Conservation (phyloP, 2,888 invertebrate genomes). For the Drosophila acutilabella region DNA sequence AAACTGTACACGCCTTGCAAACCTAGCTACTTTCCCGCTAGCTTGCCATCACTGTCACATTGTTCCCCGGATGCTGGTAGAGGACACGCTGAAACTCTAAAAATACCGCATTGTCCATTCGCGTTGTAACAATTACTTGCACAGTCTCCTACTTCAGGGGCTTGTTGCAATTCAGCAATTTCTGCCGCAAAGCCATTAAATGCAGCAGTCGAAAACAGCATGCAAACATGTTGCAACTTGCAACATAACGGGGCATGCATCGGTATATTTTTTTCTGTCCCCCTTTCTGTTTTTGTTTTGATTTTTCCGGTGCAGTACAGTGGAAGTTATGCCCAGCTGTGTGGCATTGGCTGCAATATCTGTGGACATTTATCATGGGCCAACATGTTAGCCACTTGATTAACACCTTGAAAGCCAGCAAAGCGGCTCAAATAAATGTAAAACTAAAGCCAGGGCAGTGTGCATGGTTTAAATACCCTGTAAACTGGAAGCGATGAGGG, state of each 20-base stretch:
- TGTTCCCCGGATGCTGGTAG: slow-evolving; percentile 1
- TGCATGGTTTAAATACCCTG: slow-evolving; percentile 9
- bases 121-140: slow-evolving; percentile 75
- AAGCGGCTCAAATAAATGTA: slow-evolving; percentile 54
- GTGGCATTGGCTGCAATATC: slow-evolving; percentile 1
- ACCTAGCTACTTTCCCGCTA: neutral
- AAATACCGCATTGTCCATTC: slow-evolving; percentile 63
- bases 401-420: slow-evolving; percentile 65
- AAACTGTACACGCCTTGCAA: too few species aligned
- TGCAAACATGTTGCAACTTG: slow-evolving; percentile 17
- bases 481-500: neutral
- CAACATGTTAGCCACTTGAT: slow-evolving; percentile 70
- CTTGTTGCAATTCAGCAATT: slow-evolving; percentile 15
- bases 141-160: slow-evolving; percentile 34
- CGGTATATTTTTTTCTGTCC: neutral
- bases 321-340: neutral
- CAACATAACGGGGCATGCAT: slow-evolving; percentile 8
- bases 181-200: slow-evolving; percentile 57
- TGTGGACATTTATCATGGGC: slow-evolving; percentile 63
- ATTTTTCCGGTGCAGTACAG: neutral
- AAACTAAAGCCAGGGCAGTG: slow-evolving; percentile 29
- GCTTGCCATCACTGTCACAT: neutral
- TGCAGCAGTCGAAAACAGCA: slow-evolving; percentile 17
- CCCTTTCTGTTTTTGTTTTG: neutral
- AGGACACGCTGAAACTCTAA: slow-evolving; percentile 54